Conservation (phyloP, 2,888 invertebrate genomes). For the Synanthedon formicaeformis region DNA sequence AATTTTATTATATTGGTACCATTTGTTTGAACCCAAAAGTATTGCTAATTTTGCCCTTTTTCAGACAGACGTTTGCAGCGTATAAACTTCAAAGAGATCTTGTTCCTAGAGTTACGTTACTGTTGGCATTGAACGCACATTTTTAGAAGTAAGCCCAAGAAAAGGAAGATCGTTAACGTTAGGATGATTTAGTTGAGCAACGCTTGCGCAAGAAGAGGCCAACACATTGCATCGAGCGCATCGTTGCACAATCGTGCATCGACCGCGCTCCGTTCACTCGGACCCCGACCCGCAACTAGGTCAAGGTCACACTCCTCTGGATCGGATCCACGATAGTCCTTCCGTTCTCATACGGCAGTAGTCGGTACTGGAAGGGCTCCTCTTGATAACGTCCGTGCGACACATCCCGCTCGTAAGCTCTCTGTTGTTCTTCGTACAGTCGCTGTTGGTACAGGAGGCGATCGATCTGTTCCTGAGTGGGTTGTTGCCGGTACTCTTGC, state of each 20-base stretch:
- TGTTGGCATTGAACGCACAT: neutral
- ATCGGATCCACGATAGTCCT: constrained; percentile 15
- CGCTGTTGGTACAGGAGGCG: constrained; percentile 20
- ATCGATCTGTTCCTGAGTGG: constrained; percentile 10
- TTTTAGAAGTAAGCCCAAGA: neutral
- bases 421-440: constrained; percentile 21
- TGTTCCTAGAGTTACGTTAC: neutral
- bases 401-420: constrained; percentile 17
- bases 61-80: too few relatives aligned
- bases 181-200: neutral
- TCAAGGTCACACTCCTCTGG: constrained; percentile 49
- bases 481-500: constrained; percentile 8
- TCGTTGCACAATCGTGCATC: constrained; percentile 23
- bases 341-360: constrained; percentile 21
- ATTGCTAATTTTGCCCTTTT: too few relatives aligned
- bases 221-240: constrained; percentile 16
- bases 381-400: constrained; percentile 20
- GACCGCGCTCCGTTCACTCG: constrained; percentile 19
- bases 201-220: neutral
- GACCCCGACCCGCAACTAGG: constrained; percentile 33
- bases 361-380: constrained; percentile 27
- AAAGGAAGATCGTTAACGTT: neutral
- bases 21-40: too few relatives aligned
- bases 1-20: too few relatives aligned
- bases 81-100: too few relatives aligned